A percentile compares a stretch with the other conserved stretches of the same genome.
phyloP scores from a whole-genome alignment of 2,888 invertebrate genomes.

The Cheilosia soror region DNA sequence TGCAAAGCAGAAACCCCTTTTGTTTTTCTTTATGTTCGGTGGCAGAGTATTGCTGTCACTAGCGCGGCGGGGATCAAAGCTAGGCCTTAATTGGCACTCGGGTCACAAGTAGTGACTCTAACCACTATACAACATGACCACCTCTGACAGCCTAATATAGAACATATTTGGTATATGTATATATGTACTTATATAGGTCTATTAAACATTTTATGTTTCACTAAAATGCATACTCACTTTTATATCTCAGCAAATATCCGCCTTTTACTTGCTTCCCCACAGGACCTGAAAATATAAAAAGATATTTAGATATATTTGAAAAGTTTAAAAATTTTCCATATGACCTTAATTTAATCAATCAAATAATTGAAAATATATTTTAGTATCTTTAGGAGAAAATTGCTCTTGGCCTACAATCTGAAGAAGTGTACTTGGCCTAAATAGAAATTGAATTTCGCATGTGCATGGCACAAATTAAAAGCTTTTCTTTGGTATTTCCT shows the following conservation, averaged over 20 bases:
- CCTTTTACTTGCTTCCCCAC: slow-evolving; percentile 90
- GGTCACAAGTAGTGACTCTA: no score
- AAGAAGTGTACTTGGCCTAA: slow-evolving; percentile 53
- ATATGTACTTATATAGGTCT: no score
- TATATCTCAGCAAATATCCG: slow-evolving; percentile 90
- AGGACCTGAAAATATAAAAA: slow-evolving; percentile 84
- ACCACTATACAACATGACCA: no score
- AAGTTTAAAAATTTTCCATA: background rate
- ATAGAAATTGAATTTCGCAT: slow-evolving; percentile 45
- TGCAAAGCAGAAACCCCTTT: no score
- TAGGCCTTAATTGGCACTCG: no score
- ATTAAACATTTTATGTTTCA: background rate
- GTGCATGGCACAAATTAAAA: slow-evolving; percentile 40
- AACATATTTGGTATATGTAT: no score
- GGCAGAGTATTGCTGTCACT: no score
- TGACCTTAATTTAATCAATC: slow-evolving; percentile 6
- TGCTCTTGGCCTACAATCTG: slow-evolving; percentile 6
- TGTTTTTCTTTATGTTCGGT: no score
- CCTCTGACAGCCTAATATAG: no score
- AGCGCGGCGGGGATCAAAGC: no score
- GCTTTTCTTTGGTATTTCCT: slow-evolving; percentile 57
- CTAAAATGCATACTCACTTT: slow-evolving; percentile 87
- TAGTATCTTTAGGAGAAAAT: background rate
- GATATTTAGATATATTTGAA: background rate
- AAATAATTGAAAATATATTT: slow-evolving; percentile 10